Evolutionary conservation across 2,113 vertebrate species (phyloP).

Genomic region (Meleagris gallopavo): DNA sequence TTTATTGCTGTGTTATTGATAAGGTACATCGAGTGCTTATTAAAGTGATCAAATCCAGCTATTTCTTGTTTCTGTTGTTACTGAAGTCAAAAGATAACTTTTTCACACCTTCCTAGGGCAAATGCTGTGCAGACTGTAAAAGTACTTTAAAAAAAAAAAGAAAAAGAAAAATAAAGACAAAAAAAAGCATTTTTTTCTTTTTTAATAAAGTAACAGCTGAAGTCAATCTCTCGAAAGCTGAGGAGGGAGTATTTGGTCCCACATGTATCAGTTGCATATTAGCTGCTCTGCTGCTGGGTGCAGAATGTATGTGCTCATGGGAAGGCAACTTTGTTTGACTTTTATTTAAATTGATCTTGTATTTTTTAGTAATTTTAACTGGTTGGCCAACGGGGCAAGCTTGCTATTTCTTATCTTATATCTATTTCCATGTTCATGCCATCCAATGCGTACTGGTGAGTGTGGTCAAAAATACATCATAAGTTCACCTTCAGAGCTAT

Average conservation of each 20-base stretch:
- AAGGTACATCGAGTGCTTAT: not conserved
- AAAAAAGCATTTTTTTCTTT: no score
- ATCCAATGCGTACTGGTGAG: not conserved
- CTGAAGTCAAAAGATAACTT: not conserved
- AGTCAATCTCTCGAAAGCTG: not conserved
- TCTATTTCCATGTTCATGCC: not conserved
- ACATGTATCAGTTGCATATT: not conserved
- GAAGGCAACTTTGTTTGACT: not conserved
- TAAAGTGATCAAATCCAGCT: not conserved
- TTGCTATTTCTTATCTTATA: not conserved
- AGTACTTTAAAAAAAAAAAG: not conserved
- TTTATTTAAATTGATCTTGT: not conserved
- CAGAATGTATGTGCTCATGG: accelerated
- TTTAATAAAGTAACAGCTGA: not conserved
- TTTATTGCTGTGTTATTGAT: not conserved
- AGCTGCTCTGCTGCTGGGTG: not conserved
- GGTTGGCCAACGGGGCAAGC: not conserved
- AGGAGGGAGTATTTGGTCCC: not conserved
- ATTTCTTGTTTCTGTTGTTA: not conserved
- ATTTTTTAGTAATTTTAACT: not conserved
- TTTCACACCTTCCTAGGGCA: not conserved
- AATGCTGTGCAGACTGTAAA: not conserved
- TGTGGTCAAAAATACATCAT: not conserved
- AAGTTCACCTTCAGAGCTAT: not conserved
- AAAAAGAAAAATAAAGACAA: no score